A percentile compares a stretch with the other conserved stretches of the same genome.
Conservation (phyloP, 2,113 vertebrate genomes). For the Alouatta palliata region DNA sequence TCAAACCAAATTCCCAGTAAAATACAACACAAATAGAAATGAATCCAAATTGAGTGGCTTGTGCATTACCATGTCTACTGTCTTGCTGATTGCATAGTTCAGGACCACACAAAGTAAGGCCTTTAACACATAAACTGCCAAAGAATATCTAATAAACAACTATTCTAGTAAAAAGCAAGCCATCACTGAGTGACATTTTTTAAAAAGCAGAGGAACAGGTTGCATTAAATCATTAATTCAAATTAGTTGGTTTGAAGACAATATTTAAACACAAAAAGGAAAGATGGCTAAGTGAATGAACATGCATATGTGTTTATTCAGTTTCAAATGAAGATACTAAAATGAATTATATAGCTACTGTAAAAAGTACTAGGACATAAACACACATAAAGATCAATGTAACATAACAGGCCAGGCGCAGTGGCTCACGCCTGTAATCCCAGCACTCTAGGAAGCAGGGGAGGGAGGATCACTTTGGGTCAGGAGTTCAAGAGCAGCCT, state of each 20-base stretch:
- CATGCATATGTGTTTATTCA: neutral
- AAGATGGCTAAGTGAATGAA: neutral
- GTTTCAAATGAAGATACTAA: slow-evolving; percentile 34
- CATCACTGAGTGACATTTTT: neutral
- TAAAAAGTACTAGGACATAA: slow-evolving; percentile 2
- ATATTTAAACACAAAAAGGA: neutral
- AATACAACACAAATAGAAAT: neutral
- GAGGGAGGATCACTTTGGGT: no score
- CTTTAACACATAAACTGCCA: neutral
- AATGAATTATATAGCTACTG: neutral
- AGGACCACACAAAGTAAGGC: neutral
- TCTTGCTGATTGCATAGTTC: neutral
- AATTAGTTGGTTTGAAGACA: neutral
- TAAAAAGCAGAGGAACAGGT: neutral
- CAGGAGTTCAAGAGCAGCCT: no score
- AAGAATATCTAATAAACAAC: neutral
- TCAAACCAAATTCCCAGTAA: slow-evolving; percentile 34
- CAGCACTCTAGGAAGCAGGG: no score
- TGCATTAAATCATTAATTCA: neutral
- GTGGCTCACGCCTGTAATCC: no score
- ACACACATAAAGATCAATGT: neutral
- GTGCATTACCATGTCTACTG: neutral
- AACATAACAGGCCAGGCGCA: neutral
- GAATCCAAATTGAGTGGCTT: neutral
- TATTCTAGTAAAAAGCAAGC: slow-evolving; percentile 1